phyloP scores from a whole-genome alignment of 2,888 invertebrate species.

The Embidobia sp. region DNA sequence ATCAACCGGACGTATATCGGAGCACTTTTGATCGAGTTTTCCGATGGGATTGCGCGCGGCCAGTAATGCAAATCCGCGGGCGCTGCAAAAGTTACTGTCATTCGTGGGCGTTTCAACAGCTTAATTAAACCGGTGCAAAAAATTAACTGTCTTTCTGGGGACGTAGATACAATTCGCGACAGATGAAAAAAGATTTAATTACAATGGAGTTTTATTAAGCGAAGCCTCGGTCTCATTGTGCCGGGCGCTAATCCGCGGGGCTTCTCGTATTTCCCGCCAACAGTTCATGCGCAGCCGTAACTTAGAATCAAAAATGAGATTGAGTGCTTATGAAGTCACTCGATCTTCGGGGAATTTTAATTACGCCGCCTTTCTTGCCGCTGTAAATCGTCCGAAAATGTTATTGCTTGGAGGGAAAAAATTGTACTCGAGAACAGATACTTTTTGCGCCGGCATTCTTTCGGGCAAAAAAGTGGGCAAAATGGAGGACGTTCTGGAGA shows the following conservation, averaged over 20 bases:
- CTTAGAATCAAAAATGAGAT: constrained; percentile 42
- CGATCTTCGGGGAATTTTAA: constrained; percentile 36
- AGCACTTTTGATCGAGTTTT: constrained; percentile 12
- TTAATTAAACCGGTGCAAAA: constrained; percentile 58
- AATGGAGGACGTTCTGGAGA: too few relatives aligned
- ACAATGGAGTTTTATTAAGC: constrained; percentile 59
- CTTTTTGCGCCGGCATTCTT: not conserved
- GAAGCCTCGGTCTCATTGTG: constrained; percentile 48
- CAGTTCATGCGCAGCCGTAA: constrained; percentile 16
- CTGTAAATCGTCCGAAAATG: constrained; percentile 16
- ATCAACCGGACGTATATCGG: constrained; percentile 12
- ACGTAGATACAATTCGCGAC: constrained; percentile 46
- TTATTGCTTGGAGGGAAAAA: constrained; percentile 9
- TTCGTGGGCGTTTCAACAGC: constrained; percentile 40
- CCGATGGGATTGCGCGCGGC: not conserved
- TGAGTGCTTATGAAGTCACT: constrained; percentile 45
- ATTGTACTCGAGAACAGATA: constrained; percentile 16
- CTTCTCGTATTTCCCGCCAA: constrained; percentile 27
- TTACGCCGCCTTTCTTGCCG: constrained; percentile 8
- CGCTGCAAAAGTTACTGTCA: constrained; percentile 38
- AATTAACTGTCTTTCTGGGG: constrained; percentile 48
- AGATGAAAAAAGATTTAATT: constrained; percentile 62
- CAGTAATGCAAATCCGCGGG: constrained; percentile 12
- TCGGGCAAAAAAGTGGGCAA: too few relatives aligned
- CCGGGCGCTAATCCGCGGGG: constrained; percentile 40